Evolutionary conservation across 2,797 vertebrate genomes (phyloP).

Genomic region (Holocentrus rufus): DNA sequence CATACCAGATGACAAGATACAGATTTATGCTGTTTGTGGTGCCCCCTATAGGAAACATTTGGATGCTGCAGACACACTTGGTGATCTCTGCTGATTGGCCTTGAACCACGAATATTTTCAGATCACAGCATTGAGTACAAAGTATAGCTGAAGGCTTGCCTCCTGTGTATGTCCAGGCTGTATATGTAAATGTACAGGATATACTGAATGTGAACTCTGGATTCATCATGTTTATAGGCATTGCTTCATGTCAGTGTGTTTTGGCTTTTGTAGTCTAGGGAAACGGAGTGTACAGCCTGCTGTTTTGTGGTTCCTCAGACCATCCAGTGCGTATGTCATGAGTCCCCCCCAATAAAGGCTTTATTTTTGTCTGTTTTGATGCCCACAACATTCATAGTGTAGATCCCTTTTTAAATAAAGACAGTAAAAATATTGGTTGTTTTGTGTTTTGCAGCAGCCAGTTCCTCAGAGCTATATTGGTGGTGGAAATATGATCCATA

Average conservation of each 20-base stretch:
- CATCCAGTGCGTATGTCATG: conserved; percentile 44
- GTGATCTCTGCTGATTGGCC: no score
- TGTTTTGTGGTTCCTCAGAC: conserved; percentile 31
- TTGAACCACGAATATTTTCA: conserved; percentile 51
- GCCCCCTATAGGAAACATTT: no score
- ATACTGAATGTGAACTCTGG: conserved; percentile 62
- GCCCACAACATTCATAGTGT: conserved; percentile 54
- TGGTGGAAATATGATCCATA: no score
- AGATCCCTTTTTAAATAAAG: conserved; percentile 68
- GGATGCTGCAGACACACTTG: no score
- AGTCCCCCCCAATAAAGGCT: conserved; percentile 33
- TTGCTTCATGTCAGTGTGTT: conserved; percentile 45
- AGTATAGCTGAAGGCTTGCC: conserved; percentile 31
- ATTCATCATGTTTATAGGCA: conserved; percentile 45
- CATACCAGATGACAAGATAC: no score
- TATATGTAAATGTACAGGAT: conserved; percentile 64
- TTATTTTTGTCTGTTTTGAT: conserved; percentile 58
- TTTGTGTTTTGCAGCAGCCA: conserved; percentile 4
- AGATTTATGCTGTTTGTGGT: no score
- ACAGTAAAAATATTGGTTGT: conserved; percentile 27
- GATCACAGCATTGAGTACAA: conserved; percentile 56
- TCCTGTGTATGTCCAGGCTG: conserved; percentile 41
- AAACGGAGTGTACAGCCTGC: conserved; percentile 1
- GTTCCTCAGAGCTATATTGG: neutral
- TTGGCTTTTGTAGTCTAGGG: conserved; percentile 49